Base-by-base conservation (phyloP, 2,113 vertebrate genomes). In the Acinonyx jubatus region DNA sequence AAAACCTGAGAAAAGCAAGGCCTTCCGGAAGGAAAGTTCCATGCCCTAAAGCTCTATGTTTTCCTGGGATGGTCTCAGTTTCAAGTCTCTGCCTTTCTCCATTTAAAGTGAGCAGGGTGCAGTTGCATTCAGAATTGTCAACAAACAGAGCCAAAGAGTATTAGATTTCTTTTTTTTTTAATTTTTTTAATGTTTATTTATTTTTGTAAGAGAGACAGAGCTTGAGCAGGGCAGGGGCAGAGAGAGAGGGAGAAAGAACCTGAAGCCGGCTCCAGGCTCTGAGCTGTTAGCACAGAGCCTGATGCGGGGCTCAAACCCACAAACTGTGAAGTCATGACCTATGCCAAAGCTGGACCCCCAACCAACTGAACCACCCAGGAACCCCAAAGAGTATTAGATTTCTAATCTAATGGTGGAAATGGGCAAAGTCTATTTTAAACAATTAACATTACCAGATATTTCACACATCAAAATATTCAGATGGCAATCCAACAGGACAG, bases 1-100 rank as follows among this genome's bases (percentile, higher is more conserved):
- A 78, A 74, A 97, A 87, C 86, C 25, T 78, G 94, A 71, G 55
- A 65, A 61, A 66, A 94, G n/a, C 25, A 68, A 83, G 69, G 12
- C 25, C 27, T 68, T 50, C 27, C 6, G 63, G n/a, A 21, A 79
- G 18, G n/a, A 93, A 73, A 83, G 15, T 68, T 78, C 55, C 33
- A 79, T 91, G 91, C 14, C 78, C 7, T 79, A 23, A 71, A 71
- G 29, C 18, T 66, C 36, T 29, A 0, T 71, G 66, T 38, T 78
- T 38, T 29, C 29, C 7, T 82, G 25, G 27, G 27, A 48, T 29
- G 13, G 14, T 63, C 33, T 89, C 13, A 3, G 12, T 61, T 83
- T 89, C 68, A 92, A 76, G 31, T 55, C 15, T 29, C 74, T 86
- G 61, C 27, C 83, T 55, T 80, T 84, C 79, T 83, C 65, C 48